Evolutionary conservation across 2,797 vertebrate species (phyloP), one percentile per base, ranked within the genome.

Genomic region (Helostoma temminkii): DNA sequence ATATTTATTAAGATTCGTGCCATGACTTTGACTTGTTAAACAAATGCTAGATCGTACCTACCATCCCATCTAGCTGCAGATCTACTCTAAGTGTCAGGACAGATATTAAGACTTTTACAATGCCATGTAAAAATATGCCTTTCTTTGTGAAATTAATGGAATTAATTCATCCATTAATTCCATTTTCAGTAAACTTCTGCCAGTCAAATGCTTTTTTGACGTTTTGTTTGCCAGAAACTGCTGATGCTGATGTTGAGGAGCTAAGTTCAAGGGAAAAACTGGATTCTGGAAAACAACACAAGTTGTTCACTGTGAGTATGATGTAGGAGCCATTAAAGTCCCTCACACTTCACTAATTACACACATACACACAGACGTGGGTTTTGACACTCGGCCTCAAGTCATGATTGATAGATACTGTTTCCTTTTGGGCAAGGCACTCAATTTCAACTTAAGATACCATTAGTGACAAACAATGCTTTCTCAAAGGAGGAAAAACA

Each of bases 381-480:
- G 39, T 75, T 84, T 60, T 71, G 66, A 89, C 84, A 78, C 78
- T 84, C 81, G 76, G 83, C 82, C 84, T 67, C 54, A 30, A 80
- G 71, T 75, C 60, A 37, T 91, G 91, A 91, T 92, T 91, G 91
- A 91, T 92, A 89, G 90, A 91, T 88, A 82, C 85, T 85, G 88
- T 89, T 92, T 89, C 82, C 74, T 85, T 88, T 74, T 79, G 82
- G 90, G 88, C 89, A 90, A 79, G 78, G 56, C 72, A 79, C 85
- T 92, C 88, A 86, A 88, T 92, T 90, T 92, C 82, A 91, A 91
- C 89, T 90, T 88, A 85, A 78, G 78, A 83, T 73, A 88, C 85
- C 90, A 90, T 84, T 88, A 87, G 81, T 85, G 88, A 88, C 83
- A 85, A 89, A 87, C 84, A 86, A 28, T 73, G 84, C 85, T 76